Evolutionary conservation across 1,140 invertebrate species (phyloP).

Genomic region (Diorhabda sublineata): DNA sequence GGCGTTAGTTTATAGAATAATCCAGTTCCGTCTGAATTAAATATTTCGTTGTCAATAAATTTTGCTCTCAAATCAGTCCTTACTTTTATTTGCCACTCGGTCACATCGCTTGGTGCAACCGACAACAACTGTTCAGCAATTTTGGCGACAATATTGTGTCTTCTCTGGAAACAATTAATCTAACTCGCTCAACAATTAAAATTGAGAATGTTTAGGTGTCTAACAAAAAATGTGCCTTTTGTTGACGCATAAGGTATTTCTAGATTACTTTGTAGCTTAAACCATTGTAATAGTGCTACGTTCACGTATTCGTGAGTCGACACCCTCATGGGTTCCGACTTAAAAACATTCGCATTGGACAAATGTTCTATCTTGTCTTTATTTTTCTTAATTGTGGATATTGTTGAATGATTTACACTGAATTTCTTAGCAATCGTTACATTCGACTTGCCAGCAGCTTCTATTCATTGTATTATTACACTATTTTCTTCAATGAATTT

Average conservation of each 20-base stretch:
- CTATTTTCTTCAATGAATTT: no score
- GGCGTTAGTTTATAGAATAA: no score
- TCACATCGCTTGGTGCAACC: no score
- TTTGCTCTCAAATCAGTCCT: no score
- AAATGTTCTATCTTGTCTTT: constrained; percentile 17
- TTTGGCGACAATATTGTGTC: no score
- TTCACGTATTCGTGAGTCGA: constrained; percentile 24
- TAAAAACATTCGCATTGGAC: constrained; percentile 18
- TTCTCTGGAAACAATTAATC: neutral
- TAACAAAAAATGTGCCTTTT: neutral
- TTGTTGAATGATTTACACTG: constrained; percentile 32
- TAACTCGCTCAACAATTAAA: neutral
- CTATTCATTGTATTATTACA: no score
- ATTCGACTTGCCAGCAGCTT: constrained; percentile 30
- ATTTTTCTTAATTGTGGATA: constrained; percentile 27
- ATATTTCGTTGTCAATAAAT: no score
- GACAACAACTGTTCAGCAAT: no score
- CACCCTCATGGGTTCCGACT: neutral
- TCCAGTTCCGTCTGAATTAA: no score
- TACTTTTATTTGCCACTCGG: no score
- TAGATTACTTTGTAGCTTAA: neutral
- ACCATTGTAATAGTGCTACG: neutral
- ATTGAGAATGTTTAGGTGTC: neutral
- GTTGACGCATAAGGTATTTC: neutral
- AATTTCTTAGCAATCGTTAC: constrained; percentile 35